Evolutionary conservation across 2,797 vertebrate species (phyloP).

Genomic region (Esox masquinongy): DNA sequence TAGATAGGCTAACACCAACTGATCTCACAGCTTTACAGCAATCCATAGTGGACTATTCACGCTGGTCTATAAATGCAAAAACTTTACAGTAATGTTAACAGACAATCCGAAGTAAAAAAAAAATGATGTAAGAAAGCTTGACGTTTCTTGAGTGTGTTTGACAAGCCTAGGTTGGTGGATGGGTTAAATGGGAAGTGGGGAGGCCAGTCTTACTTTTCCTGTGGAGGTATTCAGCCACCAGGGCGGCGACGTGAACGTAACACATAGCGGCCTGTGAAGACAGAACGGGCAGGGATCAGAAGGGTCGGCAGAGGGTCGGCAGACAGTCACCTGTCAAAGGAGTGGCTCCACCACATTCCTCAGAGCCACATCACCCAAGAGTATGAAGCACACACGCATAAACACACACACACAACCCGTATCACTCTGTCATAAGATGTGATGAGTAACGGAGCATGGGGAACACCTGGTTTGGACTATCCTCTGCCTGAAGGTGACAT

Average conservation of each 20-base stretch:
- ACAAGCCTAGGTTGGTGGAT: not conserved
- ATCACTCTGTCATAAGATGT: too few relatives aligned
- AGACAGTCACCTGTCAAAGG: not conserved
- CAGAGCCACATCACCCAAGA: not conserved
- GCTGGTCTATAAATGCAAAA: not conserved
- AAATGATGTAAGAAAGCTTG: too few relatives aligned
- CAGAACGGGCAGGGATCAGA: slow-evolving; percentile 16
- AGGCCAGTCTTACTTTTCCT: slow-evolving; percentile 87
- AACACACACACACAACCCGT: too few relatives aligned
- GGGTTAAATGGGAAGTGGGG: not conserved
- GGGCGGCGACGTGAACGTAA: slow-evolving; percentile 89
- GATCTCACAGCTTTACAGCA: not conserved
- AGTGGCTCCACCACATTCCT: too few relatives aligned
- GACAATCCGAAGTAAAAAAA: not conserved
- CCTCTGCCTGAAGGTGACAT: too few relatives aligned
- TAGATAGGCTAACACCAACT: too few relatives aligned
- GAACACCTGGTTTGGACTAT: too few relatives aligned
- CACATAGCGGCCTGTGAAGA: slow-evolving; percentile 94
- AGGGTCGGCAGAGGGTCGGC: too few relatives aligned
- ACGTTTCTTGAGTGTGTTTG: too few relatives aligned
- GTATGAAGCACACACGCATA: not conserved
- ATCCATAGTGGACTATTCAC: not conserved
- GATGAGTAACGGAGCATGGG: too few relatives aligned
- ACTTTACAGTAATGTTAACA: not conserved
- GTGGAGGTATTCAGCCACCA: slow-evolving; percentile 94